Evolutionary conservation across 2,888 invertebrate species (phyloP), one percentile per base, ranked within the genome.

Genomic region (Mythimna loreyi): DNA sequence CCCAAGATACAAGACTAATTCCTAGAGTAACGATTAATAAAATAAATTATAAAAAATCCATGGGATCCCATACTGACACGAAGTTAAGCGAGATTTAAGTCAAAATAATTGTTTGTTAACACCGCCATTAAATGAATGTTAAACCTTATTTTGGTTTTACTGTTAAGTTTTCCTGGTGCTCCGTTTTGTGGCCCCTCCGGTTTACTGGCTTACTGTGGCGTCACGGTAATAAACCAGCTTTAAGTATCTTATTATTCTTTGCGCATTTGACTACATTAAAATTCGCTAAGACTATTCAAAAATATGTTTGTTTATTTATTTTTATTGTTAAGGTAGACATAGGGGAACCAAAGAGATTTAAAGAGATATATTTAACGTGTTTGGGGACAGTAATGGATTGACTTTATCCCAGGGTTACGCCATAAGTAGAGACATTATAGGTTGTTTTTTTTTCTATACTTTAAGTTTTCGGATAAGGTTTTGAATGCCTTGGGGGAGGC

Each of bases 81-180:
- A 70, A 70, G 75, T 78, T 49, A 67, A 64, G 61, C 57, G 45
- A 47, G 58, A 36, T 74, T 73, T 80, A 87, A 87, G 84, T 83
- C 83, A 74, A 82, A 84, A 84, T 88, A 87, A 89, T 87, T 85
- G 86, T 82, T 85, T 83, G 85, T 85, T 89, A 87, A 88, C 86
- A 76, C 86, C 81, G 67, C 72, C 49, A 81, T 86, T 82, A 85
- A 67, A 55, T 23, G n/a, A 23, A 36, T 45, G 63, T 78, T 71
- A 67, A 77, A 66, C 68, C 66, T 53, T 67, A 30, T 67, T 60
- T 60, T 49, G 52, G 65, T 66, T 78, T 80, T 63, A 70, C 56
- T 74, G 33, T 21, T 49, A 36, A 74, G 72, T 49, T 65, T 65
- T 77, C 59, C 56, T 57, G 77, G 59, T 77, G 52, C 45, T 36